phyloP scores from a whole-genome alignment of 2,113 vertebrate species.

The Tragelaphus buxtoni region DNA sequence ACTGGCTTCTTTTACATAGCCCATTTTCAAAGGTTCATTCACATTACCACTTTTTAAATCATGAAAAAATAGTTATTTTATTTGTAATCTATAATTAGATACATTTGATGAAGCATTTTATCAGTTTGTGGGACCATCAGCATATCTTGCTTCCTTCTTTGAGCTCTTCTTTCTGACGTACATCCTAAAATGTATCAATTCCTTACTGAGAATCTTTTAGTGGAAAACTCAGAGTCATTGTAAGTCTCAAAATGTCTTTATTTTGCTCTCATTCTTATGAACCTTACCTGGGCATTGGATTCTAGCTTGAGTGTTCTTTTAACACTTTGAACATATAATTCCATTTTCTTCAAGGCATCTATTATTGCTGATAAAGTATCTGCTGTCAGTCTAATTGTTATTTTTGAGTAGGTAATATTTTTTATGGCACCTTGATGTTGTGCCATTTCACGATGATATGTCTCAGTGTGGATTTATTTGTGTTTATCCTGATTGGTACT shows the following conservation, averaged over 20 bases:
- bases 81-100: background rate
- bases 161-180: background rate
- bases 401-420: background rate
- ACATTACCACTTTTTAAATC: background rate
- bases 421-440: background rate
- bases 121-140: background rate
- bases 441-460: background rate
- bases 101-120: background rate
- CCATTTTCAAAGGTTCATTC: conserved; percentile 8
- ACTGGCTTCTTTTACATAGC: background rate
- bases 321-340: background rate
- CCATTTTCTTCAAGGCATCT: conserved; percentile 8
- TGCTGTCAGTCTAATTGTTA: background rate
- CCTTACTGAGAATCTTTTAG: background rate
- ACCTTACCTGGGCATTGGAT: background rate
- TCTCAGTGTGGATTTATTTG: background rate
- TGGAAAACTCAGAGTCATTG: background rate
- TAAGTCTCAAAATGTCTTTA: conserved; percentile 1
- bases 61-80: background rate
- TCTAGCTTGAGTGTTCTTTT: background rate
- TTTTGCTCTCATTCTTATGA: background rate
- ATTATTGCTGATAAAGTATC: background rate
- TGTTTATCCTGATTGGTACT: background rate
- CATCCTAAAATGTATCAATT: background rate
- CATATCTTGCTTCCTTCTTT: background rate